A percentile compares a stretch with the other conserved stretches of the same genome.
Conservation (phyloP, 2,113 vertebrate genomes). For the Oreochromis aureus region DNA sequence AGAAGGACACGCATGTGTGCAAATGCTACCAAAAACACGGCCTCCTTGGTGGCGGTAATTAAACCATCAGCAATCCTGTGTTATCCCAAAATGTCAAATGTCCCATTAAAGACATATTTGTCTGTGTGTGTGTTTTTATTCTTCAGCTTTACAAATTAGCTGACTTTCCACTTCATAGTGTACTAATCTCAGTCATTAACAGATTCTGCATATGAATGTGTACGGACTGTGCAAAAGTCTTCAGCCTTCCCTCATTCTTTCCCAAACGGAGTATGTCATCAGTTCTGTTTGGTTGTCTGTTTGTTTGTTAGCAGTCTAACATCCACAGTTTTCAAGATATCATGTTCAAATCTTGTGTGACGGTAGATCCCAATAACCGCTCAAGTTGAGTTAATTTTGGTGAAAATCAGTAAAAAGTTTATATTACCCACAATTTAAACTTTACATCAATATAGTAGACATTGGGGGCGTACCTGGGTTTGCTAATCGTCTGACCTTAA, state of each 20-base stretch:
- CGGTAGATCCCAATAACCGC: neutral
- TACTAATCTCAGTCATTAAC: neutral
- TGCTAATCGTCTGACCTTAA: neutral
- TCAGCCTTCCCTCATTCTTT: neutral
- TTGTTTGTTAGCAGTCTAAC: too few species aligned
- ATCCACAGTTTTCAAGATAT: too few species aligned
- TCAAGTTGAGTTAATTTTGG: neutral
- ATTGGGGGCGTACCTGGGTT: rapidly evolving
- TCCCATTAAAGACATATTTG: neutral
- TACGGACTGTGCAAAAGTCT: rapidly evolving
- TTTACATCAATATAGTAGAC: neutral
- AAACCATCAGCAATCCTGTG: neutral
- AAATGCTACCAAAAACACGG: neutral
- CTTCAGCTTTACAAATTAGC: neutral
- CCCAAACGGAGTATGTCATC: rapidly evolving
- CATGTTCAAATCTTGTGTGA: neutral
- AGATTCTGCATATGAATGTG: neutral
- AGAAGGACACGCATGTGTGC: rapidly evolving
- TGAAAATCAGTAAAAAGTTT: neutral
- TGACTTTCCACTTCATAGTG: neutral
- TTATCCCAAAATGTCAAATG: neutral
- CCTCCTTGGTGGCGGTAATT: neutral
- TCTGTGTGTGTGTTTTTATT: neutral
- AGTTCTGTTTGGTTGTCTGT: neutral
- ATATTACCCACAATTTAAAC: neutral